Conservation (phyloP, 2,797 vertebrate species). For the Jordanella pulchra region DNA sequence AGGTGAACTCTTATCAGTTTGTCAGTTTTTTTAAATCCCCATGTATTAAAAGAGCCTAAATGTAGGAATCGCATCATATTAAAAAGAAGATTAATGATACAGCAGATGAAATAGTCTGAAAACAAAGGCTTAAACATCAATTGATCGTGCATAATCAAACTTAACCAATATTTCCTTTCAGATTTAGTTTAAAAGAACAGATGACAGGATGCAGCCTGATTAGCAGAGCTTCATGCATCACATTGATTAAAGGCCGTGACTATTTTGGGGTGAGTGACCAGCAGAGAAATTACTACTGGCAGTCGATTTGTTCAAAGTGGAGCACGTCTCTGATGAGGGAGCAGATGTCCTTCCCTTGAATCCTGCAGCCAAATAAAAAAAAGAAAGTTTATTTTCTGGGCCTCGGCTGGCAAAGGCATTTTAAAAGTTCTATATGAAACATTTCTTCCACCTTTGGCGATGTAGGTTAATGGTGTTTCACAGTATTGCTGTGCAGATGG, state of each 20-base stretch:
- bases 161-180: constrained; percentile 9
- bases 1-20: neutral
- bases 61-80: neutral
- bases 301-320: constrained; percentile 63
- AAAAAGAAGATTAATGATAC: neutral
- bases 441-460: constrained; percentile 14
- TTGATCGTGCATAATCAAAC: constrained; percentile 8
- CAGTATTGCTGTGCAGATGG: neutral
- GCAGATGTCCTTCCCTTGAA: constrained; percentile 66
- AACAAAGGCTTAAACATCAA: neutral
- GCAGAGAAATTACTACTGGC: constrained; percentile 57
- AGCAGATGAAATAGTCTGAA: neutral
- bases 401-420: constrained; percentile 35
- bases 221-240: constrained; percentile 13
- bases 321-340: constrained; percentile 69
- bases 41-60: neutral
- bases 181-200: constrained; percentile 7
- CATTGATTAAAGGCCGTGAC: constrained; percentile 35
- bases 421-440: constrained; percentile 24
- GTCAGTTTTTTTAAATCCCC: too few relatives aligned
- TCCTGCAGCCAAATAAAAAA: constrained; percentile 41
- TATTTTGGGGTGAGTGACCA: constrained; percentile 59
- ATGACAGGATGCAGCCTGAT: constrained; percentile 6
- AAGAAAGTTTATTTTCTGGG: constrained; percentile 17
- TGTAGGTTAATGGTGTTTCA: neutral